phyloP scores from a whole-genome alignment of 2,888 invertebrate genomes.

The Onthophagus sagittarius region DNA sequence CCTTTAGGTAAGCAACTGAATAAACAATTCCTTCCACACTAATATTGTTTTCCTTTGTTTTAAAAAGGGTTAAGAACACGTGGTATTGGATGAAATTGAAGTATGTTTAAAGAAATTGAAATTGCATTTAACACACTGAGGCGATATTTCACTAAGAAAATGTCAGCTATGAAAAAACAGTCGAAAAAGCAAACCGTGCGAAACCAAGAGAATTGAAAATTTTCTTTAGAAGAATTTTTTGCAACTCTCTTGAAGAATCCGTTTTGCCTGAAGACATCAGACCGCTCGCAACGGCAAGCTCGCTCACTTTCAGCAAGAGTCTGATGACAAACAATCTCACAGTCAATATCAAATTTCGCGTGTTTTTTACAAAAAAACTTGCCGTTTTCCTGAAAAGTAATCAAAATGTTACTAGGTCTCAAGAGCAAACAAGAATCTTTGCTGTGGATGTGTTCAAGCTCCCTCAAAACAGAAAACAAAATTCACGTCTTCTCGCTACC shows the following conservation, averaged over 20 bases:
- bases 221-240: slow-evolving; percentile 33
- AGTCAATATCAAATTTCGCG: slow-evolving; percentile 8
- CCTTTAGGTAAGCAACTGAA: slow-evolving; percentile 35
- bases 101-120: slow-evolving; percentile 35
- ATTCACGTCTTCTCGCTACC: slow-evolving; percentile 10
- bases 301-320: slow-evolving; percentile 14
- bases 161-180: slow-evolving; percentile 26
- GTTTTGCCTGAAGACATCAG: slow-evolving; percentile 37
- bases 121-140: slow-evolving; percentile 26
- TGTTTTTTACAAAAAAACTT: slow-evolving; percentile 3
- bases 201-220: slow-evolving; percentile 41
- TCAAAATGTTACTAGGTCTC: slow-evolving; percentile 2
- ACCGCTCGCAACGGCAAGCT: slow-evolving; percentile 11
- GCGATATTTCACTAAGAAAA: slow-evolving; percentile 19
- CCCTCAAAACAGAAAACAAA: slow-evolving; percentile 8
- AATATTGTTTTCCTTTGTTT: slow-evolving; percentile 75
- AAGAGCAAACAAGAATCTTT: slow-evolving; percentile 14
- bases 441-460: slow-evolving; percentile 12
- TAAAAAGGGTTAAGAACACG: slow-evolving; percentile 79
- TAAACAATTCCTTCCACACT: slow-evolving; percentile 49
- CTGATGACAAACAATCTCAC: slow-evolving; percentile 14
- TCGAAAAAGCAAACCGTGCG: slow-evolving; percentile 4
- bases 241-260: slow-evolving; percentile 44
- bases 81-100: slow-evolving; percentile 73
- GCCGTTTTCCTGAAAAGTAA: slow-evolving; percentile 5